A percentile compares a stretch with the other conserved stretches of the same genome.
Evolutionary conservation across 2,113 vertebrate genomes (phyloP).

Genomic region (Bufo bufo): DNA sequence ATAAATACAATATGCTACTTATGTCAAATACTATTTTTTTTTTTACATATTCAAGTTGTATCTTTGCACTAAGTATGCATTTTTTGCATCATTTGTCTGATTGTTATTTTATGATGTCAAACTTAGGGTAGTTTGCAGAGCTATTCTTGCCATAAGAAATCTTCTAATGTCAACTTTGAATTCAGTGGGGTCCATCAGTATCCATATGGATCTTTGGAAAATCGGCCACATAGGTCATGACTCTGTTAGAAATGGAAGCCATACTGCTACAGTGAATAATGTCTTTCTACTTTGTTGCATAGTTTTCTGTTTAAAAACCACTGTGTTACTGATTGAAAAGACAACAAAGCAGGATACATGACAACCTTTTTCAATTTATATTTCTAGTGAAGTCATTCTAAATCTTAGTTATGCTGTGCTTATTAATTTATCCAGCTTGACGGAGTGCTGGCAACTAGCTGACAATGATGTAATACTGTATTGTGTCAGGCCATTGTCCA

Average conservation of each 20-base stretch:
- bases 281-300: background rate
- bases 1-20: too few relatives aligned
- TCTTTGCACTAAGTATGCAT: too few relatives aligned
- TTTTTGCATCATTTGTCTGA: too few relatives aligned
- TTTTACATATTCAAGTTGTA: too few relatives aligned
- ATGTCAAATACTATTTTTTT: too few relatives aligned
- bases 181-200: background rate
- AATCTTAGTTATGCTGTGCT: too few relatives aligned
- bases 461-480: background rate
- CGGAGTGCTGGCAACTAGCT: background rate
- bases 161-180: too few relatives aligned
- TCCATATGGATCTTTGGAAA: background rate
- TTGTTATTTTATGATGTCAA: too few relatives aligned
- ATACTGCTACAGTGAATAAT: too few relatives aligned
- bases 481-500: background rate
- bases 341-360: background rate
- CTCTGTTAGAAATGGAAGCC: background rate
- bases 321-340: background rate
- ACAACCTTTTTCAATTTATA: background rate
- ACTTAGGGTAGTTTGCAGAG: too few relatives aligned
- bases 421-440: too few relatives aligned
- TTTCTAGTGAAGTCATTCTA: background rate
- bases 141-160: too few relatives aligned
- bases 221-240: background rate
- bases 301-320: background rate